A percentile compares a stretch with the other conserved stretches of the same genome.
These are phyloP conservation scores for Aphaenogaster rudis DNA, from an alignment of 1,140 invertebrate genomes.

Conservation along the genomic window DNA sequence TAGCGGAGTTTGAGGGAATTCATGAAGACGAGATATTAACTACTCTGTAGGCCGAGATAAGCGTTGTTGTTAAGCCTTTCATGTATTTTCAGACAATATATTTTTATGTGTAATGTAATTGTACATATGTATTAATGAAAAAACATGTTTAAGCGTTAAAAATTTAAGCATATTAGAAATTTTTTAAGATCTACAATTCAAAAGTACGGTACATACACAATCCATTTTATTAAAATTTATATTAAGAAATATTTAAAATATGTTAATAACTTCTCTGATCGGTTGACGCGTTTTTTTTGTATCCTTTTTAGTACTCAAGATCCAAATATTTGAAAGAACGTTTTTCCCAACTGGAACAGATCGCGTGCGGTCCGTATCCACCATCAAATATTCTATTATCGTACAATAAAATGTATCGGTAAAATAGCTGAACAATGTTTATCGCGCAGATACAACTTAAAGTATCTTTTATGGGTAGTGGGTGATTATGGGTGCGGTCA, in stretches of 20 bases:
- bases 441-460: neutral
- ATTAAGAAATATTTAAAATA: neutral
- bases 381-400: slow-evolving; percentile 8
- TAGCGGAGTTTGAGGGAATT: neutral
- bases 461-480: slow-evolving; percentile 1
- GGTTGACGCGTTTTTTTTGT: neutral
- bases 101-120: neutral
- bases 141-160: neutral
- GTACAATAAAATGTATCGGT: slow-evolving; percentile 6
- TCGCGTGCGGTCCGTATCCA: neutral
- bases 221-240: neutral
- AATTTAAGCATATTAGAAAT: neutral
- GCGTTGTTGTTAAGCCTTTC: slow-evolving; percentile 59
- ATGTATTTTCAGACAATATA: neutral
- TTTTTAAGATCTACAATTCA: neutral
- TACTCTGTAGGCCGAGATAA: slow-evolving; percentile 26
- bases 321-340: slow-evolving; percentile 17
- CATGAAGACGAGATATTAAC: slow-evolving; percentile 16
- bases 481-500: slow-evolving; percentile 27
- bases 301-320: neutral
- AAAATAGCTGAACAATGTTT: slow-evolving; percentile 7
- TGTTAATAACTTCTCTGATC: neutral
- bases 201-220: neutral
- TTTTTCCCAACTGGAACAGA: slow-evolving; percentile 20
- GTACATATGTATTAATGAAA: neutral